Conservation (phyloP, 2,113 vertebrate genomes). For the Machaerirhynchus nigripectus region DNA sequence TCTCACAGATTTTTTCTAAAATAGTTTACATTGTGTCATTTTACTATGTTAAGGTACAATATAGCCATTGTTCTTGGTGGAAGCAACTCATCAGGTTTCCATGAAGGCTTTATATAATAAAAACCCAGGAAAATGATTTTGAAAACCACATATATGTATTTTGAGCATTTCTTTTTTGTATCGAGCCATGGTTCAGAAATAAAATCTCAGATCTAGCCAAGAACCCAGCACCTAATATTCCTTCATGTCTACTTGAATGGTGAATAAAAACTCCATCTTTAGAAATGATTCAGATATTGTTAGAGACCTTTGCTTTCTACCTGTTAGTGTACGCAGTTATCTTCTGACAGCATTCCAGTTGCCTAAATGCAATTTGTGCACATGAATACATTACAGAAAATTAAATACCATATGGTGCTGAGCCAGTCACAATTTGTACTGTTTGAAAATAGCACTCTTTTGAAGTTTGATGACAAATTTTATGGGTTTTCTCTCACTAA, state of each 20-base stretch:
- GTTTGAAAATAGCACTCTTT: constrained; percentile 62
- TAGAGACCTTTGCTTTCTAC: constrained; percentile 14
- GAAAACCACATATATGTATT: background rate
- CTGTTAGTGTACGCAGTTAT: constrained; percentile 11
- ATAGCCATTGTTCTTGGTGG: background rate
- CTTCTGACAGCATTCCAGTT: constrained; percentile 38
- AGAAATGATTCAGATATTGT: background rate
- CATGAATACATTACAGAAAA: constrained; percentile 64
- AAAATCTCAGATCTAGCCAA: background rate
- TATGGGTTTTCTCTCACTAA: constrained; percentile 44
- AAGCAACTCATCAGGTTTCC: background rate
- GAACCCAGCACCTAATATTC: background rate
- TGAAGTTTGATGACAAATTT: constrained; percentile 63
- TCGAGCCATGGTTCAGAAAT: background rate
- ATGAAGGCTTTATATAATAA: background rate
- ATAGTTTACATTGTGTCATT: background rate
- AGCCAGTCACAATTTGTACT: constrained; percentile 67
- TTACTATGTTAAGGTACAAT: background rate
- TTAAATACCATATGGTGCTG: constrained; percentile 69
- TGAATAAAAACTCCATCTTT: background rate
- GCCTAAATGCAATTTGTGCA: constrained; percentile 56
- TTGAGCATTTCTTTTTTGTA: background rate
- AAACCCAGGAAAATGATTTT: background rate
- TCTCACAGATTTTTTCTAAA: background rate
- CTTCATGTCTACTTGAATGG: background rate